A percentile compares a stretch with the other conserved stretches of the same genome.
Conservation (phyloP, 2,888 invertebrate genomes). For the Heliconius ismenius region DNA sequence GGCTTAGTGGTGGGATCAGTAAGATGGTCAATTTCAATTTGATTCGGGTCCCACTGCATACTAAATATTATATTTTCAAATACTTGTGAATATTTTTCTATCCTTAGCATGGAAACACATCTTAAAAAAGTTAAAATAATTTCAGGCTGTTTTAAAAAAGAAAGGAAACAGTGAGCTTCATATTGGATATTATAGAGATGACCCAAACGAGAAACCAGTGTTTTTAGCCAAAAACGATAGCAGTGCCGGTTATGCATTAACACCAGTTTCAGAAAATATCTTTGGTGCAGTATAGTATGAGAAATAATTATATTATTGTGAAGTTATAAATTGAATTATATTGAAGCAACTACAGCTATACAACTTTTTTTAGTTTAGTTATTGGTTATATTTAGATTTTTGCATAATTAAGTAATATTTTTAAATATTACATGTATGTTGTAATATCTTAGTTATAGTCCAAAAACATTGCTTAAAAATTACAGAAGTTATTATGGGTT, state of each 20-base stretch:
- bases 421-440: too few species aligned
- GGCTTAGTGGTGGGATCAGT: too few species aligned
- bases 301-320: slow-evolving; percentile 17
- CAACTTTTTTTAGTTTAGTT: neutral
- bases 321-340: neutral
- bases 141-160: slow-evolving; percentile 86
- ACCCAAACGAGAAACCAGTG: slow-evolving; percentile 86
- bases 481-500: too few species aligned
- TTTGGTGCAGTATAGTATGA: slow-evolving; percentile 90
- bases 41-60: too few species aligned
- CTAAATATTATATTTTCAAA: too few species aligned
- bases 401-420: too few species aligned
- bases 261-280: slow-evolving; percentile 88
- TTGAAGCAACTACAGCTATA: neutral
- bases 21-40: too few species aligned
- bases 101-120: too few species aligned
- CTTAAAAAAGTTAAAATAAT: slow-evolving; percentile 4
- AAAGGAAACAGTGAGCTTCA: slow-evolving; percentile 88
- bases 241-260: slow-evolving; percentile 85
- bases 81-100: too few species aligned
- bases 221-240: slow-evolving; percentile 90
- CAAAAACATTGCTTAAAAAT: too few species aligned
- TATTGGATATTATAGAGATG: slow-evolving; percentile 95
- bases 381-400: too few species aligned
- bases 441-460: too few species aligned